Evolutionary conservation across 1,140 invertebrate genomes (phyloP).

Genomic region (Antheraea pernyi): DNA sequence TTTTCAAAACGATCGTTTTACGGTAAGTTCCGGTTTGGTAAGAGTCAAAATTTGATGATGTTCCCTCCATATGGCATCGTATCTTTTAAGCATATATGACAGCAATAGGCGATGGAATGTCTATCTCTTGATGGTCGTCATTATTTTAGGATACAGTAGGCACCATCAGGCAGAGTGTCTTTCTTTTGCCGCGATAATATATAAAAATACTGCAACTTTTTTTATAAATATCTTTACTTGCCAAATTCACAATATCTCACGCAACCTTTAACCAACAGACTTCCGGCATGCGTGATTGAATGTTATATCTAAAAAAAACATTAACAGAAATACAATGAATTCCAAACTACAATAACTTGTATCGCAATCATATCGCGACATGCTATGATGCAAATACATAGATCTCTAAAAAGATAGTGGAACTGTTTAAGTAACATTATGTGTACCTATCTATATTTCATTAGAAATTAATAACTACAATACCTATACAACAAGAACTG

Average conservation of each 20-base stretch:
- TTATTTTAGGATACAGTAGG: no score
- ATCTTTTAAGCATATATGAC: no score
- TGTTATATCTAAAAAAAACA: not conserved
- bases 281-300: not conserved
- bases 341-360: not conserved
- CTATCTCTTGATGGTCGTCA: no score
- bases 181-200: no score
- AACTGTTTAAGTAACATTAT: slow-evolving; percentile 19
- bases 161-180: no score
- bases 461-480: slow-evolving; percentile 6
- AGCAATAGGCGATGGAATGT: no score
- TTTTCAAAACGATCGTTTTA: no score
- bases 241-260: not conserved
- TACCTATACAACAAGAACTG: not conserved
- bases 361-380: slow-evolving; percentile 14
- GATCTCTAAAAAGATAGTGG: slow-evolving; percentile 24
- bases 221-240: not conserved
- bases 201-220: no score
- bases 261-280: not conserved
- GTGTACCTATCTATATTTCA: not conserved
- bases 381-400: slow-evolving; percentile 18
- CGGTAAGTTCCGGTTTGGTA: no score
- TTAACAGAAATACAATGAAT: not conserved
- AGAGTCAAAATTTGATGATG: no score
- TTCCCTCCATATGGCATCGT: no score